Evolutionary conservation across 2,797 vertebrate species (phyloP).

Genomic region (Fratercula arctica): DNA sequence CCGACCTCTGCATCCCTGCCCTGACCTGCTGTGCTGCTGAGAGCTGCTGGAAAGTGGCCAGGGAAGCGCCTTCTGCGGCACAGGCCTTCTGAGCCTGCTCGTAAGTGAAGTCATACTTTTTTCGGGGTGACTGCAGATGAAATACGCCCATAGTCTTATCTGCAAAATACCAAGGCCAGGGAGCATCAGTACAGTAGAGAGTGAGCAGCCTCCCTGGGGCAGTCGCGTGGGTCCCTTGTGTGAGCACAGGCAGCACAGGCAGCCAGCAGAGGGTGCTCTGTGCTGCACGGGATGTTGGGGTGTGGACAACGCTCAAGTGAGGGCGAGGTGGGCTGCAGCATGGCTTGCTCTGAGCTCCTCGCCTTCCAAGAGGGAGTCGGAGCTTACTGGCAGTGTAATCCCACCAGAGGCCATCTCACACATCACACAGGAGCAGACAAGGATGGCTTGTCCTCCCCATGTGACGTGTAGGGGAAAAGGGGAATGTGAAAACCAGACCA

Average conservation of each 20-base stretch:
- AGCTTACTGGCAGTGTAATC: not conserved
- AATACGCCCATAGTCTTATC: conserved; percentile 91
- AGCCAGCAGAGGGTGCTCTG: not conserved
- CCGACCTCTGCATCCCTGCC: not conserved
- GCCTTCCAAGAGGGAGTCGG: not conserved
- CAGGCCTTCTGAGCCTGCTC: conserved; percentile 84
- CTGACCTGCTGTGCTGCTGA: conserved; percentile 92
- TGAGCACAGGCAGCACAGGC: not conserved
- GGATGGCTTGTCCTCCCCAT: fast-evolving
- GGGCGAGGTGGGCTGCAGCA: not conserved
- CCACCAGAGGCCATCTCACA: not conserved
- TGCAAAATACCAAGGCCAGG: conserved; percentile 57
- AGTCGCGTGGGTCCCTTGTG: fast-evolving
- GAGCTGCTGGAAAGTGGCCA: conserved; percentile 87
- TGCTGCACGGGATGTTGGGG: not conserved
- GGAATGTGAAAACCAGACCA: not conserved
- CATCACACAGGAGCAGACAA: fast-evolving
- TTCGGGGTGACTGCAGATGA: conserved; percentile 84
- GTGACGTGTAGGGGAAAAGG: not conserved
- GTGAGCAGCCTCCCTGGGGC: not conserved
- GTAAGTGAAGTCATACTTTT: conserved; percentile 87
- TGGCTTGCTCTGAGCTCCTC: not conserved
- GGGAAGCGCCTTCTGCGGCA: conserved; percentile 79
- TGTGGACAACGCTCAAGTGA: not conserved
- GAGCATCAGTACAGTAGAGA: not conserved